Evolutionary conservation across 2,797 vertebrate species (phyloP).

Genomic region (Cheirogaleus major): DNA sequence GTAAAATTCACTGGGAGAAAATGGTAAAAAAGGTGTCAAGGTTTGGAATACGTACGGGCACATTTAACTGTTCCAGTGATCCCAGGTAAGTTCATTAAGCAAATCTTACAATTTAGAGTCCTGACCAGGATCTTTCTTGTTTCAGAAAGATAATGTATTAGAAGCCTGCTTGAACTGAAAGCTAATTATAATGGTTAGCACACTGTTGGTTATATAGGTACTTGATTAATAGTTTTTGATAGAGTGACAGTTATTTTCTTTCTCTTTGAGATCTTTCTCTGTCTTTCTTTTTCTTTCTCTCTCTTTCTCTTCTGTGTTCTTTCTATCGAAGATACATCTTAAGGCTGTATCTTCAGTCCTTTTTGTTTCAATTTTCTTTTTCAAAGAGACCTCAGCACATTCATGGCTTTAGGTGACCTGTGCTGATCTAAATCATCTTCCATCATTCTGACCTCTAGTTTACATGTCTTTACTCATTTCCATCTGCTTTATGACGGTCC

Average conservation of each 20-base stretch:
- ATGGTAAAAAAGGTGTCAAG: conserved; percentile 98
- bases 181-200: not conserved
- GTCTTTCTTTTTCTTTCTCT: not conserved
- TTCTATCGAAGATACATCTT: not conserved
- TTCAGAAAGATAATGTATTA: conserved; percentile 4
- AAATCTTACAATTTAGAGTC: conserved; percentile 61
- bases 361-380: conserved; percentile 35
- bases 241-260: not conserved
- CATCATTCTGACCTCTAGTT: not conserved
- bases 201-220: not conserved
- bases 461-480: not conserved
- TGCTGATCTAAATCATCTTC: not conserved
- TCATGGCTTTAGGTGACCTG: not conserved
- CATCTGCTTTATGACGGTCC: not conserved
- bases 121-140: not conserved
- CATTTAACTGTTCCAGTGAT: conserved; percentile 97
- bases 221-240: conserved; percentile 34
- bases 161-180: conserved; percentile 31
- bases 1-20: conserved; percentile 95
- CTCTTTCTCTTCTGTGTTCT: not conserved
- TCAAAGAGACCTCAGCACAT: not conserved
- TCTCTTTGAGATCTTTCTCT: not conserved
- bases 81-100: conserved; percentile 89
- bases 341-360: not conserved
- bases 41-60: conserved; percentile 97